Percentiles rank a stretch among this genome's conserved stretches.
Conservation (phyloP, 2,797 vertebrate genomes). For the Hydrocynus forskahlii region DNA sequence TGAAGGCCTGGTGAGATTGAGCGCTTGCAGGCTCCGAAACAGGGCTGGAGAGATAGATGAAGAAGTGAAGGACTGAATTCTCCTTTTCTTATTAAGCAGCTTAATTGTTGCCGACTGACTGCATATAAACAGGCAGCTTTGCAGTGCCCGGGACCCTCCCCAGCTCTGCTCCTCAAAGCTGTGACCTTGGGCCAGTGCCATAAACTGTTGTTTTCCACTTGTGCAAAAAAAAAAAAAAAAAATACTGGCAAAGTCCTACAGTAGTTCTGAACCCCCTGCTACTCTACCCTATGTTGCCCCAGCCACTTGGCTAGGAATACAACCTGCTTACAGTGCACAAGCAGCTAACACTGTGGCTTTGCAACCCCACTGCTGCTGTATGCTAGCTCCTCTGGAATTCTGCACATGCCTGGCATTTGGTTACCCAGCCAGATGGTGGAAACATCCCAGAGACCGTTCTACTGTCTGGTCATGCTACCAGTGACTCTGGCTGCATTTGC, state of each 20-base stretch:
- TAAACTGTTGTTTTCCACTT: slow-evolving; percentile 77
- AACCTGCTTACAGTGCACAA: slow-evolving; percentile 54
- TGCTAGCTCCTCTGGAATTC: slow-evolving; percentile 61
- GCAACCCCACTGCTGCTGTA: slow-evolving; percentile 47
- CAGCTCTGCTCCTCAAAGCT: slow-evolving; percentile 74
- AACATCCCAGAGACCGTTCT: slow-evolving; percentile 36
- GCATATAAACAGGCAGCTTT: slow-evolving; percentile 73
- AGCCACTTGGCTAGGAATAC: slow-evolving; percentile 58
- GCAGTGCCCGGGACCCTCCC: slow-evolving; percentile 71
- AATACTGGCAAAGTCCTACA: slow-evolving; percentile 69
- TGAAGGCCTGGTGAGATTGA: slow-evolving; percentile 58
- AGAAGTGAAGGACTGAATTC: slow-evolving; percentile 63
- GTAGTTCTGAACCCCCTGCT: slow-evolving; percentile 59
- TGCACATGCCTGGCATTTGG: slow-evolving; percentile 63
- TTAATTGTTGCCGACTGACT: slow-evolving; percentile 76
- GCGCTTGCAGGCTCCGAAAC: slow-evolving; percentile 67
- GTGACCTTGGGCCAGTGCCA: slow-evolving; percentile 79
- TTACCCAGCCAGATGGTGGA: slow-evolving; percentile 64
- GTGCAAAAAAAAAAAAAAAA: slow-evolving; percentile 58
- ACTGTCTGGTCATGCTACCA: slow-evolving; percentile 26
- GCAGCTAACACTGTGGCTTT: slow-evolving; percentile 17
- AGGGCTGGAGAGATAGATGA: slow-evolving; percentile 57
- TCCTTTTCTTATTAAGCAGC: slow-evolving; percentile 68
- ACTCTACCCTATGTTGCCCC: slow-evolving; percentile 48
- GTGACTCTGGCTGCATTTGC: neutral